Evolutionary conservation across 1,140 invertebrate genomes (phyloP), one percentile per base, ranked within the genome.

Genomic region (Brachionus plicatilis): DNA sequence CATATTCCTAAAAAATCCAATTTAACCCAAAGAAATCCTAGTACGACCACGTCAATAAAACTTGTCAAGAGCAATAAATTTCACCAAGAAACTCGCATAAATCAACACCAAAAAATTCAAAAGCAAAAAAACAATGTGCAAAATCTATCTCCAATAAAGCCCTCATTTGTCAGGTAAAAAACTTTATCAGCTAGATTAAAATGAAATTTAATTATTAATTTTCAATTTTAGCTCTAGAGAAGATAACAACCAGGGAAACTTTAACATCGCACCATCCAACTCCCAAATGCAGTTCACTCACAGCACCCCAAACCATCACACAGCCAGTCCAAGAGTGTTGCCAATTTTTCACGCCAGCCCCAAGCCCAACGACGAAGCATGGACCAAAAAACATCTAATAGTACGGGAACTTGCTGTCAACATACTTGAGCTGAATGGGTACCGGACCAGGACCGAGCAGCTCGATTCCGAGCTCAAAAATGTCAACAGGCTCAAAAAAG

Each of bases 61-160:
- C 37, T 72, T 72, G 43, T 72, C 37, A 72, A 72, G 33, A 72
- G 1, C n/a, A 72, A 72, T 72, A 72, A 72, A 72, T 41, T 43
- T n/a, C 68, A 72, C 33, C n/a, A 72, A 43, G 68, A 72, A 43
- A 72, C 68, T 37, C 66, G 66, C 29, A 68, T 68, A 37, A 68
- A 68, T 68, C 20, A 68, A 68, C 20, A 29, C 2, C 27, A 68
- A 68, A 33, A 33, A 68, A 68, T 5, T 11, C 33, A 72, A 72
- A 72, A 72, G 3, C 33, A 41, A 41, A 82, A 82, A 45, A 8
- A 82, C 37, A 82, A 82, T 82, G 79, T 68, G 33, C 79, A 60
- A 68, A 68, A 60, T 45, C 66, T 82, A 68, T 82, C 79, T 12
- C 79, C 79, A 68, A 82, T 82, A 43, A 82, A 82, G 33, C 79